Percentiles rank a stretch among this genome's conserved stretches.
Evolutionary conservation across 2,113 vertebrate genomes (phyloP).

Genomic region (Amphilophus citrinellus): DNA sequence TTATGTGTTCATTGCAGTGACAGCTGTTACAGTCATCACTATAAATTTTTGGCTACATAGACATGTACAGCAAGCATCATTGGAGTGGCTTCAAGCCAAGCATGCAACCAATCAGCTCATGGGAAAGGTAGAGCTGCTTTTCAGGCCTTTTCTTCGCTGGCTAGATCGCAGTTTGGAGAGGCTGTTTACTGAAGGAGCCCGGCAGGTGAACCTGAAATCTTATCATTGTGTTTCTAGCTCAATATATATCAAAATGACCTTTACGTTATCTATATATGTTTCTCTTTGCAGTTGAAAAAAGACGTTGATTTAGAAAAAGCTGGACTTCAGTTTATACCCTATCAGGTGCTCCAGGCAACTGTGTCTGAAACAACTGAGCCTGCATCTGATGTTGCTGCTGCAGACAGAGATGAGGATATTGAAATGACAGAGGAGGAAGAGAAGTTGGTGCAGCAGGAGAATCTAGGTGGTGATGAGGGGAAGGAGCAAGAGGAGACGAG

Average conservation of each 20-base stretch:
- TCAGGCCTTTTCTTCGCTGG: slow-evolving; percentile 85
- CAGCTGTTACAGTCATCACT: not conserved
- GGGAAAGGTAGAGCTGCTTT: slow-evolving; percentile 85
- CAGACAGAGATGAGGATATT: not conserved
- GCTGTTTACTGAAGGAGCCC: slow-evolving; percentile 84
- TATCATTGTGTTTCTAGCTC: not conserved
- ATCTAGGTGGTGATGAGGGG: slow-evolving; percentile 16
- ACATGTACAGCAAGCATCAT: slow-evolving; percentile 76
- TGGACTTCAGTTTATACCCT: slow-evolving; percentile 84
- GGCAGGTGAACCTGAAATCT: slow-evolving; percentile 74
- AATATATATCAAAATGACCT: not conserved
- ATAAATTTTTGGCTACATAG: slow-evolving; percentile 51
- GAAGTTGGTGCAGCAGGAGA: slow-evolving; percentile 17
- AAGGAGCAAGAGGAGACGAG: slow-evolving; percentile 34
- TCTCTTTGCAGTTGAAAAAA: slow-evolving; percentile 80
- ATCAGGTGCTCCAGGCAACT: slow-evolving; percentile 79
- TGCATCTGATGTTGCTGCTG: not conserved
- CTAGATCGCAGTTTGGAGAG: slow-evolving; percentile 86
- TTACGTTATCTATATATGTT: not conserved
- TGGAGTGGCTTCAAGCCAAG: slow-evolving; percentile 85
- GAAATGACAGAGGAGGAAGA: slow-evolving; percentile 28
- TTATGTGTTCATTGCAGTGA: not conserved
- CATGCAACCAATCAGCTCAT: slow-evolving; percentile 84
- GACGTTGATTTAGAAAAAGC: slow-evolving; percentile 82
- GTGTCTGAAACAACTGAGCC: slow-evolving; percentile 53